Evolutionary conservation across 2,797 vertebrate species (phyloP), one percentile per base, ranked within the genome.

Genomic region (Mycteria americana): DNA sequence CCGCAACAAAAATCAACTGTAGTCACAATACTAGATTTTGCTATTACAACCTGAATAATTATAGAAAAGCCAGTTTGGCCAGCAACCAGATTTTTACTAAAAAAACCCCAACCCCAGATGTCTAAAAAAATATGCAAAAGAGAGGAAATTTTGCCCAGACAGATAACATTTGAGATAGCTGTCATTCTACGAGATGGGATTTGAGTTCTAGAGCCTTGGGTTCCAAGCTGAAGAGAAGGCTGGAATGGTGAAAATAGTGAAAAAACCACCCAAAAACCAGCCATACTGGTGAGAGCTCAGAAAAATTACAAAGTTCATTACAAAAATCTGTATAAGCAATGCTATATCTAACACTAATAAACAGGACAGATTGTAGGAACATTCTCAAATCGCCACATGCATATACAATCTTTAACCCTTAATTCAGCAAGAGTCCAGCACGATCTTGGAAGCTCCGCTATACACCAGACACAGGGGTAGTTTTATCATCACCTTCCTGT

Each of bases 151-250:
- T 92, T 92, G 18, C 56, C 43, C n/a, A 73, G 41, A 76, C 11
- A 81, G 33, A 0, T 48, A 88, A 81, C 5, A 68, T 81, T 77
- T 85, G 41, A 84, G 21, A 37, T 2, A 76, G 11, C 25, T 89
- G 56, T 54, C 35, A 41, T 56, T 85, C 60, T 67, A 5, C 0
- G 3, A 84, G 24, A 79, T 21, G 13, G 28, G 18, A 46, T 79
- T 85, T 54, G 43, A 16, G 39, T 33, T 80, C 57, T 41, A 80
- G 30, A 84, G 21, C 33, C 65, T 13, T 15, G 11, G 16, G 15
- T n/a, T 83, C 37, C 45, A 80, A 91, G 23, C 80, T 96, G 89
- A 92, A 86, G 63, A 94, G 85, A 95, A 76, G 60, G 72, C 72
- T 93, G 83, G 72, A 83, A 80, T 50, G 67, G 31, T 43, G 15